These are phyloP conservation scores for Ganaspis sp. DNA, from an alignment of 1,140 invertebrate species.

Conservation along the genomic window DNA sequence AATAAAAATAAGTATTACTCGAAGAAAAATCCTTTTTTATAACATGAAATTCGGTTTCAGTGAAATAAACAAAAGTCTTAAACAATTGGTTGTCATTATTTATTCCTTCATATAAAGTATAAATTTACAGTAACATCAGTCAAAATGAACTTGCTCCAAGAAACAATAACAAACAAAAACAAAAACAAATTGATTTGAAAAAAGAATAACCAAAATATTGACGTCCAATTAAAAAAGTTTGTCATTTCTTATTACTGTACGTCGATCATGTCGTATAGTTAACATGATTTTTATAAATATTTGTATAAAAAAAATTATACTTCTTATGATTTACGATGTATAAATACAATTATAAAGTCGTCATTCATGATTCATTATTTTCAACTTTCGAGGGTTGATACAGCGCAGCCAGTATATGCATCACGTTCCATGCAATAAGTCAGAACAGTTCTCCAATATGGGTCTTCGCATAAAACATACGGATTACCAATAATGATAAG, in stretches of 20 bases:
- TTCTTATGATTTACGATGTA: too few relatives aligned
- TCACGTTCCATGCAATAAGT: conserved; percentile 73
- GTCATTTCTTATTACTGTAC: background rate
- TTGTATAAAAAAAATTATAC: too few relatives aligned
- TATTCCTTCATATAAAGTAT: background rate
- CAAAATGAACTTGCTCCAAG: background rate
- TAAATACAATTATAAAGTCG: too few relatives aligned
- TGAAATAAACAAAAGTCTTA: conserved; percentile 10
- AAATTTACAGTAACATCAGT: background rate
- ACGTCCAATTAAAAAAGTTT: background rate
- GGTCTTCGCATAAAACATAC: conserved; percentile 82
- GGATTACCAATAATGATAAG: conserved; percentile 91
- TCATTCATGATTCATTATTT: background rate
- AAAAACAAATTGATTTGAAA: background rate
- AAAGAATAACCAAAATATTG: background rate
- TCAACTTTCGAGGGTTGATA: too few relatives aligned
- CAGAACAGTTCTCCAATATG: conserved; percentile 84
- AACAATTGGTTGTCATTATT: background rate
- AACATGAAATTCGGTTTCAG: background rate
- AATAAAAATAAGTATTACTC: background rate
- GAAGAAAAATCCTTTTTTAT: conserved; percentile 1
- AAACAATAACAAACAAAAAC: background rate
- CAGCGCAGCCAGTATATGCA: conserved; percentile 65
- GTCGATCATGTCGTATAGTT: too few relatives aligned
- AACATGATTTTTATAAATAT: too few relatives aligned